A percentile compares a stretch with the other conserved stretches of the same genome.
These are phyloP conservation scores for Anagrus nilaparvatae DNA, from an alignment of 1,140 invertebrate species.

Conservation along the genomic window DNA sequence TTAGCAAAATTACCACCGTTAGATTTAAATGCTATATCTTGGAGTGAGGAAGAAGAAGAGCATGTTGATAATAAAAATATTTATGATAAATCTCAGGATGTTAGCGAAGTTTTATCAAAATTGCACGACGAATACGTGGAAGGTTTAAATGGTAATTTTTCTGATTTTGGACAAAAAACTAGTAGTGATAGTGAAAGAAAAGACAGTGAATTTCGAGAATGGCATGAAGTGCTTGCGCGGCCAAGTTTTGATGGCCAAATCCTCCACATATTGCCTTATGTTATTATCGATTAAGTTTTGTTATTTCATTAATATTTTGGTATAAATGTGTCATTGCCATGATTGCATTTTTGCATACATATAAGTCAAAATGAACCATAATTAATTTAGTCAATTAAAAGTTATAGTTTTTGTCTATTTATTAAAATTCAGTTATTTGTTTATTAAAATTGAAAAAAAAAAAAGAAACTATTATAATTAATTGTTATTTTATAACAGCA, in stretches of 20 bases:
- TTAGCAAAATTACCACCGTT: constrained; percentile 52
- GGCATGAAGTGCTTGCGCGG: constrained; percentile 66
- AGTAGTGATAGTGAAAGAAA: constrained; percentile 16
- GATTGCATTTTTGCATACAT: no score
- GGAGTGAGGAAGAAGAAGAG: constrained; percentile 36
- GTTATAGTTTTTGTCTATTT: no score
- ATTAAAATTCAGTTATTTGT: no score
- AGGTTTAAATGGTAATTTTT: constrained; percentile 38
- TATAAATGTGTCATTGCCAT: no score
- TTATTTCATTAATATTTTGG: no score
- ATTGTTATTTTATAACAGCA: no score
- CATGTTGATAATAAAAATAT: constrained; percentile 26
- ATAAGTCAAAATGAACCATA: no score
- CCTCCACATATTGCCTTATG: constrained; percentile 84
- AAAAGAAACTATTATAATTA: no score
- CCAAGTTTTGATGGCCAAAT: constrained; percentile 59
- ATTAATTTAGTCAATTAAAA: no score
- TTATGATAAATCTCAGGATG: constrained; percentile 19
- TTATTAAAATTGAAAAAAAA: no score
- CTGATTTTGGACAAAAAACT: constrained; percentile 16
- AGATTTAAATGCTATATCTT: constrained; percentile 45
- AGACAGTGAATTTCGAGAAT: constrained; percentile 60
- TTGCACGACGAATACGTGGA: constrained; percentile 33
- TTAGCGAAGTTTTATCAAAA: constrained; percentile 30
- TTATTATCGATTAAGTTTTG: constrained; percentile 85